These are phyloP conservation scores for Gymnoscopelus braueri DNA, from an alignment of 2,797 vertebrate species.

Conservation along the genomic window DNA sequence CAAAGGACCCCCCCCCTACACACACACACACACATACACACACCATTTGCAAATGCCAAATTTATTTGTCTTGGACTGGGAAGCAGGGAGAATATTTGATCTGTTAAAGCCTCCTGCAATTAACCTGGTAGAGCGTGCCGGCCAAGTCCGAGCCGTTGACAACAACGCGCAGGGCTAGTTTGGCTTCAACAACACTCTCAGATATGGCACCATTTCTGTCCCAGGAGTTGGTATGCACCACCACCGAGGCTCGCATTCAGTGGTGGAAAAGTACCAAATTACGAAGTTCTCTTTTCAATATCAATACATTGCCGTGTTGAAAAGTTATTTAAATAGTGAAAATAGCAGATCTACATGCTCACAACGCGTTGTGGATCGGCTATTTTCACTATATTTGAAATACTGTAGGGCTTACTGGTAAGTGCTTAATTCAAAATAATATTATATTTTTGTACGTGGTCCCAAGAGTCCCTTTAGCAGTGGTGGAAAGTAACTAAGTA, in stretches of 20 bases:
- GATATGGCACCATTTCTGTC: constrained; percentile 17
- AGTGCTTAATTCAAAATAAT: too few species aligned
- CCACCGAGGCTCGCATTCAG: background rate
- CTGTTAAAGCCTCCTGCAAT: constrained; percentile 45
- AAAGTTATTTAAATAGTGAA: too few species aligned
- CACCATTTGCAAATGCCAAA: constrained; percentile 10
- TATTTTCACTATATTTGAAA: too few species aligned
- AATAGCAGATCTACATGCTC: too few species aligned
- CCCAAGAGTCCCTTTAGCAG: too few species aligned
- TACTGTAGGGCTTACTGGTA: too few species aligned
- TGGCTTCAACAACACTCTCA: constrained; percentile 13
- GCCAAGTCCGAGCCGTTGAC: constrained; percentile 42
- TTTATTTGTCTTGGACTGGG: constrained; percentile 57
- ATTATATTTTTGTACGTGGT: too few species aligned
- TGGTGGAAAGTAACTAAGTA: too few species aligned
- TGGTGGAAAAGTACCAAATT: too few species aligned
- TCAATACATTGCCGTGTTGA: too few species aligned
- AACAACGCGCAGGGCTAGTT: constrained; percentile 35
- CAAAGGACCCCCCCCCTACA: constrained; percentile 42
- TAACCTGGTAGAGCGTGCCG: constrained; percentile 36
- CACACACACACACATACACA: constrained; percentile 2
- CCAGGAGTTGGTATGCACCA: constrained; percentile 11
- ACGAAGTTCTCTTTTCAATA: too few species aligned
- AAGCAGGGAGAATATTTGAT: constrained; percentile 43
- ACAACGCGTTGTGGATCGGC: too few species aligned